Conservation (phyloP, 1,140 invertebrate genomes). For the Philopotamus ludificatus region DNA sequence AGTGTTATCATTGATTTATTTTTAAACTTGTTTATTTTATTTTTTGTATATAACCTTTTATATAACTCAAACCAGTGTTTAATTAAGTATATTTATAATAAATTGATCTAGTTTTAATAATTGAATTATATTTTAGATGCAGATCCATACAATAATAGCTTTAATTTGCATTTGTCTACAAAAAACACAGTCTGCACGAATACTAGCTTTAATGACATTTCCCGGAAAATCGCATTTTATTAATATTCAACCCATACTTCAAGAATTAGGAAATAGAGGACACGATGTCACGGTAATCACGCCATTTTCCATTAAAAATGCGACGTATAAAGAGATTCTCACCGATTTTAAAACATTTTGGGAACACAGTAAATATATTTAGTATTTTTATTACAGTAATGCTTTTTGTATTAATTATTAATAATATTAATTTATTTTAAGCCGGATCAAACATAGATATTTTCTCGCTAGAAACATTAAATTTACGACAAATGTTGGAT, state of each 20-base stretch:
- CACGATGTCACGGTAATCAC: slow-evolving; percentile 43
- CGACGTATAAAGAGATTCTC: slow-evolving; percentile 31
- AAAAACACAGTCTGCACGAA: slow-evolving; percentile 1
- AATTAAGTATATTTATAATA: too few species aligned
- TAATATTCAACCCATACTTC: slow-evolving; percentile 17
- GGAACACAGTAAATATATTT: slow-evolving; percentile 26
- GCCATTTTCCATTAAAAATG: slow-evolving; percentile 18
- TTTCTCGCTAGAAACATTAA: slow-evolving; percentile 7
- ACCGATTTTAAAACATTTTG: slow-evolving; percentile 17
- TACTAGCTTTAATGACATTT: slow-evolving; percentile 31
- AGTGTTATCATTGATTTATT: too few species aligned
- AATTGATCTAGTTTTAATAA: too few species aligned
- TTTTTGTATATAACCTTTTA: too few species aligned
- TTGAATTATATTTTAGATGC: slow-evolving; percentile 9
- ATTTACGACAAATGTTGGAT: slow-evolving; percentile 5
- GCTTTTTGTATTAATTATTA: not conserved
- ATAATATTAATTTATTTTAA: slow-evolving; percentile 3
- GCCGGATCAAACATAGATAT: slow-evolving; percentile 23
- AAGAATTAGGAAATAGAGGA: slow-evolving; percentile 38
- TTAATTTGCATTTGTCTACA: not conserved
- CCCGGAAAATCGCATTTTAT: slow-evolving; percentile 37
- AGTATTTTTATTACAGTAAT: not conserved
- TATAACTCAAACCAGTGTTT: too few species aligned
- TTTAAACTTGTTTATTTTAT: too few species aligned
- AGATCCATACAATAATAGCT: not conserved